A percentile compares a stretch with the other conserved stretches of the same genome.
Evolutionary conservation across 2,888 invertebrate species (phyloP).

Genomic region (Cryptosula pallasiana): DNA sequence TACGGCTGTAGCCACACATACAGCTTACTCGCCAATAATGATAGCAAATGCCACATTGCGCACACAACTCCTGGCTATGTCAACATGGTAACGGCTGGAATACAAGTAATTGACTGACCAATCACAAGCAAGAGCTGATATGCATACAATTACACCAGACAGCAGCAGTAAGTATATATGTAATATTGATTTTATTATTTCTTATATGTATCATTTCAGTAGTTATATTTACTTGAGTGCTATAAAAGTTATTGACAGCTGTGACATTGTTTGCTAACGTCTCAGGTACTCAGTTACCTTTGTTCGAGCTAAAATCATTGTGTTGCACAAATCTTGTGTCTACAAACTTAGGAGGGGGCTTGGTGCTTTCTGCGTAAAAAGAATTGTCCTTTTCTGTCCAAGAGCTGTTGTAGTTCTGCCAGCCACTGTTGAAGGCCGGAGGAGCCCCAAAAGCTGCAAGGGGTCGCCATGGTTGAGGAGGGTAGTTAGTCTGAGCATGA

Average conservation of each 20-base stretch:
- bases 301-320: neutral
- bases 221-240: too few species aligned
- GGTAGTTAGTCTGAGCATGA: too few species aligned
- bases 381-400: neutral
- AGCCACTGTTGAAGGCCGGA: neutral
- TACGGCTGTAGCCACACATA: neutral
- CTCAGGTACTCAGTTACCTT: neutral
- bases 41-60: neutral
- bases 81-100: neutral
- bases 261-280: too few species aligned
- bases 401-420: neutral
- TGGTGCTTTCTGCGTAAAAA: neutral
- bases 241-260: too few species aligned
- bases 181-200: too few species aligned
- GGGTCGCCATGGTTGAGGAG: neutral
- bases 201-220: too few species aligned
- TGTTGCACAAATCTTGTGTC: constrained; percentile 9
- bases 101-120: neutral
- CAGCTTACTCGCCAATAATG: neutral
- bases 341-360: neutral
- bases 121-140: too few species aligned
- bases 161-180: too few species aligned
- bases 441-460: neutral
- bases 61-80: neutral
- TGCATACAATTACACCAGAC: too few species aligned